Percentiles rank a stretch among this genome's conserved stretches.
Evolutionary conservation across 2,797 vertebrate genomes (phyloP).

Genomic region (Sebastes hopkinsi): DNA sequence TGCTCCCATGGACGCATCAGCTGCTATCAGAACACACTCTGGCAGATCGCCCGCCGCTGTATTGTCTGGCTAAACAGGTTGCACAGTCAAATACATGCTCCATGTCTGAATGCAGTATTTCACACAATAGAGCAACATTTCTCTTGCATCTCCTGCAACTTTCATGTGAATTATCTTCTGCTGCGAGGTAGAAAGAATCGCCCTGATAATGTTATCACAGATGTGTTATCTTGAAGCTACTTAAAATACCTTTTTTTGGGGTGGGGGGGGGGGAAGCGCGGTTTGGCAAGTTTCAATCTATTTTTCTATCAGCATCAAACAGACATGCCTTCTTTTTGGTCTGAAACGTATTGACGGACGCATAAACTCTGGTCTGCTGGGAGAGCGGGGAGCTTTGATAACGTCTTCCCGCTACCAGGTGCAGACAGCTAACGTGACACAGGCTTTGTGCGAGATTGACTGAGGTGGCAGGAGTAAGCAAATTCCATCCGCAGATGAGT

Average conservation of each 20-base stretch:
- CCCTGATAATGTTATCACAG: slow-evolving; percentile 58
- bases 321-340: slow-evolving; percentile 52
- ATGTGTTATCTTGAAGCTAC: slow-evolving; percentile 58
- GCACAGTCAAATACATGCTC: slow-evolving; percentile 40
- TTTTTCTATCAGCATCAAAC: slow-evolving; percentile 77
- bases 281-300: slow-evolving; percentile 74
- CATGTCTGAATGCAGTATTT: slow-evolving; percentile 48
- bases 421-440: slow-evolving; percentile 60
- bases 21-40: slow-evolving; percentile 43
- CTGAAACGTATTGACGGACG: slow-evolving; percentile 55
- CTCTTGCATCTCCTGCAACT: slow-evolving; percentile 28
- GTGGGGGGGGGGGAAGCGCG: not conserved
- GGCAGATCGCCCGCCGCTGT: slow-evolving; percentile 41
- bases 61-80: slow-evolving; percentile 67
- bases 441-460: slow-evolving; percentile 71
- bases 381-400: slow-evolving; percentile 66
- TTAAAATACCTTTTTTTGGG: slow-evolving; percentile 57
- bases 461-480: slow-evolving; percentile 74
- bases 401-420: slow-evolving; percentile 62
- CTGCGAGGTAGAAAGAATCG: slow-evolving; percentile 33
- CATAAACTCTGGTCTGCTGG: slow-evolving; percentile 44
- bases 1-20: slow-evolving; percentile 56
- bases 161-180: slow-evolving; percentile 51
- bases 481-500: slow-evolving; percentile 69
- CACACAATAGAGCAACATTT: slow-evolving; percentile 35